Evolutionary conservation across 2,113 vertebrate species (phyloP), one percentile per base, ranked within the genome.

Genomic region (Clarias gariepinus): DNA sequence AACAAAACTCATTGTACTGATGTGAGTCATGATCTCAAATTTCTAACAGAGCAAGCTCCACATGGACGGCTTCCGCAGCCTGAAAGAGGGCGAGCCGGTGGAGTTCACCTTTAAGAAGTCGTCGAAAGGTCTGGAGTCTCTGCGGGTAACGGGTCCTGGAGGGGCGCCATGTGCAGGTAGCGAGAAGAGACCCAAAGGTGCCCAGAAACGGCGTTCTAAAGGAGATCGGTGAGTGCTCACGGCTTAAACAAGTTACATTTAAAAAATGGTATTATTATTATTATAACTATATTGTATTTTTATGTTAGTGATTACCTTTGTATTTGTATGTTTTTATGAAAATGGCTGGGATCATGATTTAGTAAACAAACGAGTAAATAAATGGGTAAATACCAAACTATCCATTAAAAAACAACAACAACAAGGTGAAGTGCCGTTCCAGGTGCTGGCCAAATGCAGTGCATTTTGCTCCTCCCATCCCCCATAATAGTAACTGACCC

Each of bases 81-180:
- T 98, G 89, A 97, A 97, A 93, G 97, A 99, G 90, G 97, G 97
- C 0, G 97, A 99, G 82, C 93, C 96, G 0, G 97, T 99, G 3
- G 97, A 98, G 88, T 99, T 99, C 93, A 97, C 96, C 90, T 98
- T 97, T 87, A 97, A 97, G 94, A 98, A 96, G 71, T 98, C 97
- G 0, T 95, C 96, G 47, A 98, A 97, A 93, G 97, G 97, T 33
- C 91, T 98, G 92, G 97, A 98, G 91, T 97, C 97, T 2, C 94
- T 97, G 68, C 88, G 93, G 3, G 97, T 98, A 71, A 97, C 96
- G 0, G 96, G 97, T 2, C 97, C 97, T 0, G 95, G 94, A 0
- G 97, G 97, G 0, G 95, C 93, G 1, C 95, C 96, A 52, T 99
- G 97, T 90, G 93, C 96, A 57, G 97, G 97, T 82, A 97, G 96